Percentiles rank a stretch among this genome's conserved stretches.
phyloP scores from a whole-genome alignment of 2,888 invertebrate species.

The Pachydiplax longipennis region DNA sequence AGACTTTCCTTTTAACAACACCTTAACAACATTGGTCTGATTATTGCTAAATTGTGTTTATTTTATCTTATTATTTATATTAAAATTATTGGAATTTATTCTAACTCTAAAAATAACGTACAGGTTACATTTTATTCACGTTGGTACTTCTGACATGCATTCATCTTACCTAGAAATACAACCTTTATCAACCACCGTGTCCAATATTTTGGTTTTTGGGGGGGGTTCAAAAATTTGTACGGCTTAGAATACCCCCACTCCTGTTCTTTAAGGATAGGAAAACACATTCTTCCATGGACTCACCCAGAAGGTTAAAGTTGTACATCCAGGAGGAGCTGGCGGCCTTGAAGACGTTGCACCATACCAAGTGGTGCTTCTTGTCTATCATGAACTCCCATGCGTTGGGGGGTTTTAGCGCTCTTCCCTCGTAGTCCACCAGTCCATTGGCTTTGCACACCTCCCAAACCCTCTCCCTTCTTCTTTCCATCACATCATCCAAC shows the following conservation, averaged over 20 bases:
- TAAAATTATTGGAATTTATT: too few relatives aligned
- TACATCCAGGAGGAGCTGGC: conserved; percentile 51
- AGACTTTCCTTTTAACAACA: too few relatives aligned
- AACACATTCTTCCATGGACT: background rate
- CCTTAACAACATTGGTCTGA: too few relatives aligned
- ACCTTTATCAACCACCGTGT: too few relatives aligned
- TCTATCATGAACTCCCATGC: conserved; percentile 51
- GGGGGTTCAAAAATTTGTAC: too few relatives aligned
- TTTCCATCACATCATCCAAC: conserved; percentile 47
- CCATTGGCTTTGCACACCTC: conserved; percentile 63
- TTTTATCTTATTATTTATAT: too few relatives aligned
- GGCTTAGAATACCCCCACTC: background rate
- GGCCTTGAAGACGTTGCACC: conserved; percentile 52
- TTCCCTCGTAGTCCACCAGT: conserved; percentile 55
- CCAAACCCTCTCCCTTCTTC: conserved; percentile 61
- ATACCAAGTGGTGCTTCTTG: conserved; percentile 49
- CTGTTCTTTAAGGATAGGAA: background rate
- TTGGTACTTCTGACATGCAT: too few relatives aligned
- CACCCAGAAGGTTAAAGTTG: conserved; percentile 51
- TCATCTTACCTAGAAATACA: too few relatives aligned
- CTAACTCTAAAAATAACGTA: too few relatives aligned
- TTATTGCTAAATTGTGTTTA: too few relatives aligned
- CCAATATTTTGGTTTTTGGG: too few relatives aligned
- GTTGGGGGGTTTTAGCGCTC: conserved; percentile 48
- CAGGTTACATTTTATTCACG: too few relatives aligned